Evolutionary conservation across 2,888 invertebrate species (phyloP).

Genomic region (Campaea margaritaria): DNA sequence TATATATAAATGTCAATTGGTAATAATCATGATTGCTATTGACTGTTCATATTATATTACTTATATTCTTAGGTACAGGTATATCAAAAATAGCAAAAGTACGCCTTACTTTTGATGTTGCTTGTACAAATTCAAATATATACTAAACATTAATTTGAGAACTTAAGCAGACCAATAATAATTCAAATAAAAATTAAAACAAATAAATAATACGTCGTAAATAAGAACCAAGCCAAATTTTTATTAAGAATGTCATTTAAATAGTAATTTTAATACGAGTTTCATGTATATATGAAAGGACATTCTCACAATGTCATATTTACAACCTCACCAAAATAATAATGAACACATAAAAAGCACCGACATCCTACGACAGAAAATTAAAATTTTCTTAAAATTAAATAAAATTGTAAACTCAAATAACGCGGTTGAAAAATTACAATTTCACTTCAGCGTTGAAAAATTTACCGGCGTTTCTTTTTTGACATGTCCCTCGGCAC

Average conservation of each 20-base stretch:
- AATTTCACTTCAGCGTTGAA: slow-evolving; percentile 37
- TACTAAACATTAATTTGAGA: too few species aligned
- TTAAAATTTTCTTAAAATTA: slow-evolving; percentile 18
- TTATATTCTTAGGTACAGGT: too few species aligned
- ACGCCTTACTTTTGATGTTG: too few species aligned
- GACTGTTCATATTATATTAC: too few species aligned
- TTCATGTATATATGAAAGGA: slow-evolving; percentile 8
- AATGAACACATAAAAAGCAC: slow-evolving; percentile 23
- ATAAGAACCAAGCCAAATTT: neutral
- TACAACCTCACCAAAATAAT: slow-evolving; percentile 15
- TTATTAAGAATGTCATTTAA: slow-evolving; percentile 2
- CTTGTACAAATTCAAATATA: too few species aligned
- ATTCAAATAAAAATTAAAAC: too few species aligned
- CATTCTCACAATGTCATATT: slow-evolving; percentile 15
- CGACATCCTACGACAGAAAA: slow-evolving; percentile 24
- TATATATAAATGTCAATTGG: too few species aligned
- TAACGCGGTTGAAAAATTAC: slow-evolving; percentile 33
- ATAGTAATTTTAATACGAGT: slow-evolving; percentile 7
- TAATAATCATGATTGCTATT: too few species aligned
- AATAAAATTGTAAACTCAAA: slow-evolving; percentile 32
- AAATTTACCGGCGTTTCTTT: slow-evolving; percentile 38
- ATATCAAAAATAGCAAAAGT: too few species aligned
- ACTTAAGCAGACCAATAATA: too few species aligned
- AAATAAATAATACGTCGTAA: neutral
- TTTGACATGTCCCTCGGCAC: slow-evolving; percentile 29